Conservation (phyloP, 2,888 invertebrate species). For the Salticus scenicus region DNA sequence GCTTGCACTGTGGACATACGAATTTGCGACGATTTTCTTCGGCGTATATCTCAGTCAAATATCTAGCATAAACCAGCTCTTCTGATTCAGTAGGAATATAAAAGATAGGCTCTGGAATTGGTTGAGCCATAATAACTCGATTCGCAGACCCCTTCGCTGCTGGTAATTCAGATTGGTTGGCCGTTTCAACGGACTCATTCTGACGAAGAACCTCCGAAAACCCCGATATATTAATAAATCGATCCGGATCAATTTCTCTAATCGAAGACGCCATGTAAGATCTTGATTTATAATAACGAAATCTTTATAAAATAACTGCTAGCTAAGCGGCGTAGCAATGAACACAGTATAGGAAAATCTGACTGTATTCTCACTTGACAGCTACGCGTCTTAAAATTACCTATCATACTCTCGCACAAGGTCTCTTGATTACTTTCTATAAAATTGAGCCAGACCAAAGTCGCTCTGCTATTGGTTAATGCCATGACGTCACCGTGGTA, state of each 20-base stretch:
- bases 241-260: neutral
- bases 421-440: too few species aligned
- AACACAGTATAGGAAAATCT: neutral
- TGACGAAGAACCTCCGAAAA: conserved; percentile 89
- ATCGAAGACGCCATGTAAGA: neutral
- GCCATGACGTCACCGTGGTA: too few species aligned
- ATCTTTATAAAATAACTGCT: too few species aligned
- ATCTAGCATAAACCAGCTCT: too few species aligned
- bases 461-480: too few species aligned
- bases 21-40: conserved; percentile 79
- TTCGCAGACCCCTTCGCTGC: conserved; percentile 5
- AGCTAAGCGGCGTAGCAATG: conserved; percentile 29
- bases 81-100: conserved; percentile 77
- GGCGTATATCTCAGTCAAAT: conserved; percentile 5
- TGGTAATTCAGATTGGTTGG: conserved; percentile 77
- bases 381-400: too few species aligned
- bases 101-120: conserved; percentile 78
- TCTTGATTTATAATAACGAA: too few species aligned
- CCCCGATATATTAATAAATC: conserved; percentile 75
- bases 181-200: conserved; percentile 96
- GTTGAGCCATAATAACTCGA: conserved; percentile 71
- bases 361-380: neutral
- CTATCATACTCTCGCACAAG: too few species aligned
- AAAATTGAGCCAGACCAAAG: too few species aligned
- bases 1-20: conserved; percentile 90